phyloP scores from a whole-genome alignment of 1,140 invertebrate genomes.

The Calliopsis andreniformis region DNA sequence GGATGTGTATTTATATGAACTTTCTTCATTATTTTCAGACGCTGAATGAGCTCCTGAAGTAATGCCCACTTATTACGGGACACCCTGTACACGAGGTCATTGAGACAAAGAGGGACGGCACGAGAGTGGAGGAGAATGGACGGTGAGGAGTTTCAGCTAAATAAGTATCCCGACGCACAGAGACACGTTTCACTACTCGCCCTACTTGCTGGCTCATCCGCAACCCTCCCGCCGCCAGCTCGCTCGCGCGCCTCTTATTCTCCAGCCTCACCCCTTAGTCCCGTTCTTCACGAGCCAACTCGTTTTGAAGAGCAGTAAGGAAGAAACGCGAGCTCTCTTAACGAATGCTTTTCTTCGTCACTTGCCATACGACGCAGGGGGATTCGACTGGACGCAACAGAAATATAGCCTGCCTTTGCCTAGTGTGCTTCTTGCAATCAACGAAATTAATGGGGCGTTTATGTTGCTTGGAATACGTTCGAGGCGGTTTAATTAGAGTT shows the following conservation, averaged over 20 bases:
- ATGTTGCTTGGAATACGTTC: constrained; percentile 34
- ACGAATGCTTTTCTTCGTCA: constrained; percentile 63
- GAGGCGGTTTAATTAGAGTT: constrained; percentile 46
- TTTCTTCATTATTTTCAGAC: too few relatives aligned
- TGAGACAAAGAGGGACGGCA: constrained; percentile 45
- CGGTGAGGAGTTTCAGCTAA: constrained; percentile 33
- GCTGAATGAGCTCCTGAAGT: too few relatives aligned
- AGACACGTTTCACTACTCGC: constrained; percentile 62
- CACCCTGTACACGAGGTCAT: background rate
- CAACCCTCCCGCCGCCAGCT: background rate
- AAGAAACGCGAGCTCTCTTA: constrained; percentile 51
- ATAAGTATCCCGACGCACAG: constrained; percentile 64
- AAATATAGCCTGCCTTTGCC: constrained; percentile 38
- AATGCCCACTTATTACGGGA: too few relatives aligned
- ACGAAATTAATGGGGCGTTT: constrained; percentile 60
- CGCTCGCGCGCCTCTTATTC: constrained; percentile 4
- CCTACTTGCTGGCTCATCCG: constrained; percentile 50
- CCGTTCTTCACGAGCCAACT: constrained; percentile 11
- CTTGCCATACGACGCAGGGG: constrained; percentile 29
- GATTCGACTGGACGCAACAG: background rate
- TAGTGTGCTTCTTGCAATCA: constrained; percentile 51
- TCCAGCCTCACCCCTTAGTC: background rate
- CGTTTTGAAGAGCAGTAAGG: constrained; percentile 9
- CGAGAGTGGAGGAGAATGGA: background rate
- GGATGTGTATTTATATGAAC: too few relatives aligned